Conservation (phyloP, 2,113 vertebrate species). For the Agelaius tricolor region DNA sequence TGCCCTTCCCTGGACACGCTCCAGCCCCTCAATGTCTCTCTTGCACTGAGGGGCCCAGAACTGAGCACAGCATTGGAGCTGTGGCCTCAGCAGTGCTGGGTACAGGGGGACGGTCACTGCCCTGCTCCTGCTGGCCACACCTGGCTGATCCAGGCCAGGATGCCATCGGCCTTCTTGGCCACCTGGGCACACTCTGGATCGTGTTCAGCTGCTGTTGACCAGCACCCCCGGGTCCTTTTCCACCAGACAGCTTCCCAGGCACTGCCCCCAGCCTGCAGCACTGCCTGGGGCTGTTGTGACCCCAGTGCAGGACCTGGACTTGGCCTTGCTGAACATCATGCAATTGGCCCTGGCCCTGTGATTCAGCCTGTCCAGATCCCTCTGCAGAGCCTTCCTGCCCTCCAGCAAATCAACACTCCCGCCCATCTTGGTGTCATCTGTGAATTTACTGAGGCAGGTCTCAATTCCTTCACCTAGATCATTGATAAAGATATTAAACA, state of each 20-base stretch:
- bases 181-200: too few relatives aligned
- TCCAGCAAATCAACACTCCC: neutral
- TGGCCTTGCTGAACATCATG: neutral
- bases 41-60: neutral
- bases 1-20: neutral
- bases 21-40: neutral
- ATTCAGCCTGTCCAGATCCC: neutral
- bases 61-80: neutral
- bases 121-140: too few relatives aligned
- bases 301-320: rapidly evolving
- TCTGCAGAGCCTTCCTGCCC: neutral
- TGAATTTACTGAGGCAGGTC: neutral
- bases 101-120: too few relatives aligned
- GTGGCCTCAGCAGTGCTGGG: too few relatives aligned
- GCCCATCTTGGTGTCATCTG: neutral
- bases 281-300: neutral
- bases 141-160: too few relatives aligned
- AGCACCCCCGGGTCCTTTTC: too few relatives aligned
- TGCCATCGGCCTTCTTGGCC: too few relatives aligned
- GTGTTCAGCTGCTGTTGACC: too few relatives aligned
- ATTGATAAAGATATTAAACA: neutral
- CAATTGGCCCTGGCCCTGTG: rapidly evolving
- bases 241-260: too few relatives aligned
- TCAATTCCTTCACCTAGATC: neutral
- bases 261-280: too few relatives aligned